Conservation (phyloP, 2,113 vertebrate species). For the Phyllostomus discolor region DNA sequence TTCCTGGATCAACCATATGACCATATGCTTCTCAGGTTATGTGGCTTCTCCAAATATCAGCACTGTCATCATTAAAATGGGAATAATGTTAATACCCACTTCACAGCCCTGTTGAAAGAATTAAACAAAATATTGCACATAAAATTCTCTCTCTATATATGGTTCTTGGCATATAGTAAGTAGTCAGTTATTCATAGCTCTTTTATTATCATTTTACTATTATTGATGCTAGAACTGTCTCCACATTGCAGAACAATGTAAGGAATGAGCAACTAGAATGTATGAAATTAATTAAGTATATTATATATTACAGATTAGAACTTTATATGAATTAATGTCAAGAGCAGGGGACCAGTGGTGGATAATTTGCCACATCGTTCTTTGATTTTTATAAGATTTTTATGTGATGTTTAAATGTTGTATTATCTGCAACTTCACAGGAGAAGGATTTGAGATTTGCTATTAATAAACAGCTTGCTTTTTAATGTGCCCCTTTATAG, state of each 20-base stretch:
- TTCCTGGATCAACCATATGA: not conserved
- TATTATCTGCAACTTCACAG: not conserved
- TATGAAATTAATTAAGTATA: not conserved
- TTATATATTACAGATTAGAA: not conserved
- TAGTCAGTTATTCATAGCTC: not conserved
- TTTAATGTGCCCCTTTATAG: not conserved
- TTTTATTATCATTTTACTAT: not conserved
- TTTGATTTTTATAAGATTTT: not conserved
- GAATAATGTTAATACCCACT: not conserved
- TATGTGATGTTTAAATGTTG: not conserved
- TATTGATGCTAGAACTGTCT: not conserved
- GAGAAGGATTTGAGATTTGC: not conserved
- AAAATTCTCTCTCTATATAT: not conserved
- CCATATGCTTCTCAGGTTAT: not conserved
- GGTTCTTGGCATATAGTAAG: not conserved
- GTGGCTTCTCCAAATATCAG: not conserved
- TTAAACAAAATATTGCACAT: not conserved
- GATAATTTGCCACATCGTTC: not conserved
- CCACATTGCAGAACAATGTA: not conserved
- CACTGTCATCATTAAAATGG: not conserved
- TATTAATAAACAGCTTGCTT: not conserved
- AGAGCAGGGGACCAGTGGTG: not conserved
- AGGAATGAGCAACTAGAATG: not conserved
- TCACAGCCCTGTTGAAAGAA: not conserved
- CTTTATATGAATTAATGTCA: not conserved